Conservation (phyloP, 2,797 vertebrate species). For the Cuculus canorus region DNA sequence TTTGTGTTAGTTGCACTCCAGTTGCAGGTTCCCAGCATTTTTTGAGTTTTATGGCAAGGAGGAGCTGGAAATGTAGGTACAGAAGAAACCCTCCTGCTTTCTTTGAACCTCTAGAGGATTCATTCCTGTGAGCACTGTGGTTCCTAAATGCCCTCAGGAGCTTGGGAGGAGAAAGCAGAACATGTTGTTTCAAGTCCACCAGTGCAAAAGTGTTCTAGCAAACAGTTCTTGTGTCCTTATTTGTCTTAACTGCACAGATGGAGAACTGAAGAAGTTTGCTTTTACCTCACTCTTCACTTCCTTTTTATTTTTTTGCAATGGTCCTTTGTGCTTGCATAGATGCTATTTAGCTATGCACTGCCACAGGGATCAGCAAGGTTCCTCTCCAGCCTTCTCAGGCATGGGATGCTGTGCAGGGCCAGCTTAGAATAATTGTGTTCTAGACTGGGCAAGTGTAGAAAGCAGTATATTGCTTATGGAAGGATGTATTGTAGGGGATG, state of each 20-base stretch:
- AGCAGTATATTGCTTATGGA: background rate
- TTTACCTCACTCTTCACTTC: background rate
- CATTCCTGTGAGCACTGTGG: fast-evolving
- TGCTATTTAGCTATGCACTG: background rate
- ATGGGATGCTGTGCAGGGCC: background rate
- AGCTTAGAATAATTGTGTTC: background rate
- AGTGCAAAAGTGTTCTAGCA: background rate
- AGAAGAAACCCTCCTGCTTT: background rate
- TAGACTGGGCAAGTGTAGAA: background rate
- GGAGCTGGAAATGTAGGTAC: background rate
- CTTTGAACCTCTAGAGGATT: background rate
- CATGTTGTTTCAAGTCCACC: background rate
- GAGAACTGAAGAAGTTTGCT: background rate
- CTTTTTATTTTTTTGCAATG: background rate
- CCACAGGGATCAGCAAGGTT: background rate
- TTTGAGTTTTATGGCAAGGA: background rate
- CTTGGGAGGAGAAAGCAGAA: background rate
- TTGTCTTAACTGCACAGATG: background rate
- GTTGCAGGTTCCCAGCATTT: background rate
- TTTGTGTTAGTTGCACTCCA: background rate
- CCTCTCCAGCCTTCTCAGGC: background rate
- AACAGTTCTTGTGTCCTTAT: background rate
- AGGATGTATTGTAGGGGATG: background rate
- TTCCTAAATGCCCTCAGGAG: background rate
- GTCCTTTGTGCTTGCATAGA: background rate